Evolutionary conservation across 2,113 vertebrate species (phyloP), one percentile per base, ranked within the genome.

Genomic region (Rhinolophus sinicus): DNA sequence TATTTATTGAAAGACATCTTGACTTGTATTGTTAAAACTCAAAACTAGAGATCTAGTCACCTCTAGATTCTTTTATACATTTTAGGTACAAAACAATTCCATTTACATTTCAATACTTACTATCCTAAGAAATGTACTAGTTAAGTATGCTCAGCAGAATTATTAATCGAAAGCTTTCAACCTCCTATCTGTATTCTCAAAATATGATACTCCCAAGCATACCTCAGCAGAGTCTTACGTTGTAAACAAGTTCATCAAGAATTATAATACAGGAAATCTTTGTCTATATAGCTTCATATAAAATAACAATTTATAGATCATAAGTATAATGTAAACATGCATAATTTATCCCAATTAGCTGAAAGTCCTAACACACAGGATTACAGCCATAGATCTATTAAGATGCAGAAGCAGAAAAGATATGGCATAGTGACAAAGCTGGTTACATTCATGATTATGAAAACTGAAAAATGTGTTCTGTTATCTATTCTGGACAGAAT

Each of bases 281-380:
- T 86, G 72, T 60, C 70, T 82, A 70, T 21, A 88, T 0, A 62
- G 18, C 33, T 97, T 97, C 97, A 98, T 92, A 98, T 93, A 97
- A 98, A 98, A 96, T 21, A 96, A 85, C 75, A 95, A 95, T 98
- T 98, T 97, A 94, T 87, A 97, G 95, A 97, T 92, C 35, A 0
- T 96, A 97, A 97, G 70, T 95, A 87, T 94, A 97, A 97, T 92
- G 90, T 83, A 97, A 98, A 98, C 77, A 96, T 90, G 93, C 96
- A 98, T 98, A 98, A 98, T 69, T 98, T 98, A 98, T 76, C 80
- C 98, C 96, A 98, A 98, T 98, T 98, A 98, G 97, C 92, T 96
- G 88, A 56, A 98, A 97, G 90, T 96, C 93, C 94, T 98, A 96
- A 98, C 98, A 98, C 85, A 97, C 54, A 97, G 97, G 92, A 98